Conservation (phyloP, 2,888 invertebrate species). For the Pachymerium ferrugineum region DNA sequence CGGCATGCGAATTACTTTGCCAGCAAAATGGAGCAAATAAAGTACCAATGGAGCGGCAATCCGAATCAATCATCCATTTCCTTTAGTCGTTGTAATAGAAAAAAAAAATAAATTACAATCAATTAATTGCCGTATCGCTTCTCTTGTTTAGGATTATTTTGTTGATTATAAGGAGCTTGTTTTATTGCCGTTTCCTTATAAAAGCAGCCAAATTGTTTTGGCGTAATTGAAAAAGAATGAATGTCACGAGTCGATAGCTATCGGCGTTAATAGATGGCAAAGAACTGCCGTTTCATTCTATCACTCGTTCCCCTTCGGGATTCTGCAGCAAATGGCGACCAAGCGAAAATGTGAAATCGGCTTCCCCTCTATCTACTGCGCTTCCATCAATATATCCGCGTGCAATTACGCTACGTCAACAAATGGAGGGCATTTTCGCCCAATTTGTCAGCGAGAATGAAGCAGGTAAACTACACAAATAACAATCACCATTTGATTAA, state of each 20-base stretch:
- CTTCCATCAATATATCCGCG: neutral
- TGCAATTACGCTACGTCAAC: conserved; percentile 13
- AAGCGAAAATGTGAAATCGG: neutral
- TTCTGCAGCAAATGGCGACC: neutral
- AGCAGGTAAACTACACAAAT: conserved; percentile 11
- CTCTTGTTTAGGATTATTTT: too few relatives aligned
- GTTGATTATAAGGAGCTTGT: too few relatives aligned
- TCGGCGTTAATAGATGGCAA: neutral
- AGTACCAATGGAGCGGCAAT: neutral
- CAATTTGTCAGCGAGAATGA: conserved; percentile 35
- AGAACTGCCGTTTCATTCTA: neutral
- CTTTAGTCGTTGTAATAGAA: too few relatives aligned
- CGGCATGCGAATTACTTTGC: neutral
- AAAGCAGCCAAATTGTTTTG: too few relatives aligned
- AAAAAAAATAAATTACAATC: too few relatives aligned
- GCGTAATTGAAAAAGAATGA: too few relatives aligned
- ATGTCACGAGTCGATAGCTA: neutral
- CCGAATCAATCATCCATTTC: neutral
- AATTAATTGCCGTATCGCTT: too few relatives aligned
- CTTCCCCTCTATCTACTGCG: too few relatives aligned
- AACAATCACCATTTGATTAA: conserved; percentile 25
- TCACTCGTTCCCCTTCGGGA: neutral
- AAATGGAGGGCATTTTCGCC: conserved; percentile 34
- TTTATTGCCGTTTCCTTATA: too few relatives aligned
- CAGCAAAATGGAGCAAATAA: neutral